phyloP scores from a whole-genome alignment of 2,888 invertebrate genomes.

The Chirona hameri region DNA sequence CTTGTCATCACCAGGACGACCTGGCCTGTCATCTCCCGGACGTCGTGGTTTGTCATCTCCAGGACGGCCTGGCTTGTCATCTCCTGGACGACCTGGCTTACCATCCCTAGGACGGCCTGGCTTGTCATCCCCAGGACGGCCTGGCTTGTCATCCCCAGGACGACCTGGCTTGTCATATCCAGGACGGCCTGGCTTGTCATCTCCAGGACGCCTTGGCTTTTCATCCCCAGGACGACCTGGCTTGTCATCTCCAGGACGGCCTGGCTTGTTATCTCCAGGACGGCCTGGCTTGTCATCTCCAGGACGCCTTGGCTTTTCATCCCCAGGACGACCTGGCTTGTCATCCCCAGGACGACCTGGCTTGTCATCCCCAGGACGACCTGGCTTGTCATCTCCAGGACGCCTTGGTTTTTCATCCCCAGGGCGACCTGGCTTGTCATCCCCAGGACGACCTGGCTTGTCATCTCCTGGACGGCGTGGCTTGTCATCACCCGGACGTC shows the following conservation, averaged over 20 bases:
- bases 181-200: not conserved
- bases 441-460: not conserved
- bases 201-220: not conserved
- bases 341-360: not conserved
- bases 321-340: not conserved
- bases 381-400: not conserved
- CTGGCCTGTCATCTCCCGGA: not conserved
- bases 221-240: not conserved
- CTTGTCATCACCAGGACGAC: not conserved
- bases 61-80: not conserved
- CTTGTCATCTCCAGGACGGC: not conserved
- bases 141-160: not conserved
- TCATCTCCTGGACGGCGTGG: not conserved
- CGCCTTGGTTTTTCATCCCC: not conserved
- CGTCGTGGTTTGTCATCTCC: not conserved
- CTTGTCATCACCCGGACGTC: not conserved
- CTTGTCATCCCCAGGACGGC: not conserved
- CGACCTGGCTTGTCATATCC: not conserved
- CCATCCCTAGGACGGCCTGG: not conserved
- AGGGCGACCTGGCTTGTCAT: not conserved
- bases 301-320: too few species aligned
- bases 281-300: not conserved
- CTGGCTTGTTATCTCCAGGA: not conserved
- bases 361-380: not conserved
- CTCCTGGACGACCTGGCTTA: not conserved